A percentile compares a stretch with the other conserved stretches of the same genome.
Conservation (phyloP, 92 coral and sea anemone species). For the Porites cylindrica region DNA sequence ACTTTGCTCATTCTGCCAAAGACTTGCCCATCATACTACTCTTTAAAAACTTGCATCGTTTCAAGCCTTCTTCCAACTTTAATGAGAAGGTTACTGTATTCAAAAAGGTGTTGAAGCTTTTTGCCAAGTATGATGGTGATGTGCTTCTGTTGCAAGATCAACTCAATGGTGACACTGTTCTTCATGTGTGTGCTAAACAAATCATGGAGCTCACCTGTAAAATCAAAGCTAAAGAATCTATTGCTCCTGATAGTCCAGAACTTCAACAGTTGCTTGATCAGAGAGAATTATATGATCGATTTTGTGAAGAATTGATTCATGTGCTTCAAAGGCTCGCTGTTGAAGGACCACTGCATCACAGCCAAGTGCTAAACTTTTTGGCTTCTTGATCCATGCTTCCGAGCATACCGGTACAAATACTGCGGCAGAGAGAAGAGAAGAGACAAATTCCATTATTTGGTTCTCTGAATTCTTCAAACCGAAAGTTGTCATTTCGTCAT, state of each 20-base stretch:
- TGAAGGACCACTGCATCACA: not conserved
- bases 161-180: conserved; percentile 11
- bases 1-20: not conserved
- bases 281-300: conserved; percentile 6
- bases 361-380: not conserved
- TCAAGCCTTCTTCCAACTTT: conserved; percentile 6
- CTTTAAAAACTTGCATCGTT: not conserved
- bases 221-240: not conserved
- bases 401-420: too few relatives aligned
- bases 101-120: conserved; percentile 3
- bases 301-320: conserved; percentile 9
- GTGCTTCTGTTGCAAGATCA: not conserved
- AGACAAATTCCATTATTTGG: too few relatives aligned
- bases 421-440: too few relatives aligned
- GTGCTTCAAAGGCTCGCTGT: not conserved
- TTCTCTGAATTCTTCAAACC: too few relatives aligned
- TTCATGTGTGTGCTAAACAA: conserved; percentile 19
- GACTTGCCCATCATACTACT: conserved; percentile 2
- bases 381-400: too few relatives aligned
- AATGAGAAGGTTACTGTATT: conserved; percentile 1
- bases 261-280: conserved; percentile 1
- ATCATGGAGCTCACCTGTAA: conserved; percentile 12
- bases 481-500: too few relatives aligned
- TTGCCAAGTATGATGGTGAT: conserved; percentile 15
- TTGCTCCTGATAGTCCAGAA: not conserved